Evolutionary conservation across 1,140 invertebrate species (phyloP), one percentile per base, ranked within the genome.

Genomic region (Drosophila burlai): DNA sequence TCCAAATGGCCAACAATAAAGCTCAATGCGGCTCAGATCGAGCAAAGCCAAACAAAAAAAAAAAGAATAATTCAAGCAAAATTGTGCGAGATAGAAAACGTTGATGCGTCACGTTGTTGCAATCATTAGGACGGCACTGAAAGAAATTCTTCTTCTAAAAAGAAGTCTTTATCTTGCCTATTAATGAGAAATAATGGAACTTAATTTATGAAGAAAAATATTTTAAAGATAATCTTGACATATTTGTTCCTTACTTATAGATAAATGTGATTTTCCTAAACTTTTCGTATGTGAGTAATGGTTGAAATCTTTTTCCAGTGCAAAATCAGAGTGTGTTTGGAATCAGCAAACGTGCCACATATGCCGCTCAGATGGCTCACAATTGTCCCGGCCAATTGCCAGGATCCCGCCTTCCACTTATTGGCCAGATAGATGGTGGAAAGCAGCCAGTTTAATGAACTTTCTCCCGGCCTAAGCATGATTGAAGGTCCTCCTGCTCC

Each of bases 341-440:
- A 77, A 89, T 74, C 77, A 81, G 58, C 81, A 89, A 84, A 81
- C 64, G 80, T 45, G 52, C 63, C 21, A 45, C 50, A 72, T 73
- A 66, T 81, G 81, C 61, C 73, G 67, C 76, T 67, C 52, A 79
- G 36, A 85, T 85, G 69, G 62, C 47, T 63, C 54, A 63, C 83
- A 87, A 87, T 87, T 87, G 83, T 89, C 64, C 73, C 46, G 52
- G 73, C 72, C 80, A 80, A 86, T 87, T 85, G 83, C 42, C 72
- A 43, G 46, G 36, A 57, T 71, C 18, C 61, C 61, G 34, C 62
- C 60, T 46, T 29, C 40, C 36, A 73, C 31, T 61, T 73, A 73
- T 77, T 62, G 60, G 15, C 13, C 11, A 46, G 43, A 40, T 29
- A 18, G 47, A 66, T 62, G 57, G 29, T 16, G 42, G 26, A 21